These are phyloP conservation scores for Ptiloglossa arizonensis DNA, from an alignment of 1,140 invertebrate species.

Conservation along the genomic window DNA sequence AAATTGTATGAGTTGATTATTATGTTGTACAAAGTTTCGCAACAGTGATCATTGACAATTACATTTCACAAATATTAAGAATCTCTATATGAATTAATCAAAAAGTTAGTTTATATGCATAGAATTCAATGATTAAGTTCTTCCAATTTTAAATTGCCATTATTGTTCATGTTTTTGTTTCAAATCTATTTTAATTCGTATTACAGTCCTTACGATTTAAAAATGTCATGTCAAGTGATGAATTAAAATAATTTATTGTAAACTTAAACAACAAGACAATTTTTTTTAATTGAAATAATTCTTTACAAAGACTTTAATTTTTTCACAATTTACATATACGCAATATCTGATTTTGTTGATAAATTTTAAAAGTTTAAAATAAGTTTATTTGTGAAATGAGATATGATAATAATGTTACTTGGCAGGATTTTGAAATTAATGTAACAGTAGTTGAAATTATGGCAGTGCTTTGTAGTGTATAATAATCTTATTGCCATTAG, in stretches of 20 bases:
- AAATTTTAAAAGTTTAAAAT: neutral
- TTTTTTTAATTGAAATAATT: neutral
- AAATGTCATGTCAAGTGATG: slow-evolving; percentile 34
- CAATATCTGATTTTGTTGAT: neutral
- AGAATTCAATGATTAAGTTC: slow-evolving; percentile 16
- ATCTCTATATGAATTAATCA: neutral
- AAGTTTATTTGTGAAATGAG: neutral
- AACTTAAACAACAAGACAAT: neutral
- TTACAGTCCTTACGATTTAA: slow-evolving; percentile 41
- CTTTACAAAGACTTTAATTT: too few relatives aligned
- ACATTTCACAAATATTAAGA: slow-evolving; percentile 22
- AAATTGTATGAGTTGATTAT: neutral
- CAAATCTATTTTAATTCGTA: slow-evolving; percentile 8
- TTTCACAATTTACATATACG: neutral
- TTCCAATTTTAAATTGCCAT: neutral
- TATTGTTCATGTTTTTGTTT: slow-evolving; percentile 37
- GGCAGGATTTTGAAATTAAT: slow-evolving; percentile 71
- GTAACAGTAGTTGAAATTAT: slow-evolving; percentile 73
- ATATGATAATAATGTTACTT: slow-evolving; percentile 49
- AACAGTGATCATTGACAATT: slow-evolving; percentile 20
- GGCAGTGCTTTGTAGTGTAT: slow-evolving; percentile 79
- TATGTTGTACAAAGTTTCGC: slow-evolving; percentile 4
- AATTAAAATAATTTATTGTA: slow-evolving; percentile 21
- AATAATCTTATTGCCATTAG: slow-evolving; percentile 77
- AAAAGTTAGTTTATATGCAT: slow-evolving; percentile 5